Evolutionary conservation across 1,140 invertebrate genomes (phyloP).

Genomic region (Platyscapa corneri): DNA sequence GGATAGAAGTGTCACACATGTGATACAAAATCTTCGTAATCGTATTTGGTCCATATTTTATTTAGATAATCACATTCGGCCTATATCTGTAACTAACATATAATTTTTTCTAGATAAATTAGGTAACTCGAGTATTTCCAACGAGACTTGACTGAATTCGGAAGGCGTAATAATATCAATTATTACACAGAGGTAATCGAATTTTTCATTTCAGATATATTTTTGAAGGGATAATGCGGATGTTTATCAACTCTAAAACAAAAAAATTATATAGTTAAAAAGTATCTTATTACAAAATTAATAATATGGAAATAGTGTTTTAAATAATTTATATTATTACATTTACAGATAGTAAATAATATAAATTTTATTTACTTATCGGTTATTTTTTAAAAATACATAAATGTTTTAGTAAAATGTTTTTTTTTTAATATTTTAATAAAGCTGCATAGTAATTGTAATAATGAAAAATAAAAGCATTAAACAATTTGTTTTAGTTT

Average conservation of each 20-base stretch:
- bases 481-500: no score
- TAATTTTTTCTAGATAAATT: slow-evolving; percentile 24
- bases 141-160: slow-evolving; percentile 51
- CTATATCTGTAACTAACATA: no score
- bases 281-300: not conserved
- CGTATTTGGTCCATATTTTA: no score
- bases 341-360: not conserved
- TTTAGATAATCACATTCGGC: no score
- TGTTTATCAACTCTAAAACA: slow-evolving; percentile 74
- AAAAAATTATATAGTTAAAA: slow-evolving; percentile 13
- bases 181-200: slow-evolving; percentile 13
- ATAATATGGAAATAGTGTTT: not conserved
- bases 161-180: slow-evolving; percentile 34
- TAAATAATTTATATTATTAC: not conserved
- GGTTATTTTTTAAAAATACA: no score
- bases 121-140: not conserved
- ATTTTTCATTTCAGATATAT: slow-evolving; percentile 58
- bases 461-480: no score
- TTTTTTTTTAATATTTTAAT: no score
- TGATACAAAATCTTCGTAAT: no score
- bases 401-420: no score
- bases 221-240: slow-evolving; percentile 76
- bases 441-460: no score
- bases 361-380: no score
- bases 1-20: no score